A percentile compares a stretch with the other conserved stretches of the same genome.
These are phyloP conservation scores for Aspidapion aeneum DNA, from an alignment of 2,888 invertebrate species.

Conservation along the genomic window DNA sequence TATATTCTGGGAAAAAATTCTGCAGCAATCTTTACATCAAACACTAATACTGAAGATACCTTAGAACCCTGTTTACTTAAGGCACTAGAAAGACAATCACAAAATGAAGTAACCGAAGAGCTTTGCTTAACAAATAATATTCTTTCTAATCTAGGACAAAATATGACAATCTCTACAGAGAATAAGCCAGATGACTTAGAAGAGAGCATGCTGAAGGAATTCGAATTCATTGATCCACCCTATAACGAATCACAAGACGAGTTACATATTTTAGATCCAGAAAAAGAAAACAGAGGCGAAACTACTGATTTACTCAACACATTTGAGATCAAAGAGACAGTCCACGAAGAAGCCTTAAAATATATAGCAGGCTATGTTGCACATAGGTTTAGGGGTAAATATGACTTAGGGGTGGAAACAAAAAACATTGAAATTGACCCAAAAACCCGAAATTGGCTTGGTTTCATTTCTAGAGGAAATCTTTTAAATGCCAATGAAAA, in stretches of 20 bases:
- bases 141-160: neutral
- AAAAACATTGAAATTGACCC: neutral
- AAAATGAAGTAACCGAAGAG: neutral
- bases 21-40: neutral
- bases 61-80: neutral
- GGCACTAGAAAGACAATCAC: neutral
- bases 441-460: too few relatives aligned
- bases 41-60: neutral
- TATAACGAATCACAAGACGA: neutral
- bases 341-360: neutral
- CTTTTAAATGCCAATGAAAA: neutral
- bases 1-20: conserved; percentile 28
- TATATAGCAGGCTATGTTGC: conserved; percentile 2
- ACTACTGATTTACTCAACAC: neutral
- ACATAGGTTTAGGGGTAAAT: neutral
- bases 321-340: neutral
- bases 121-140: neutral
- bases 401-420: neutral
- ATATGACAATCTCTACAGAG: neutral
- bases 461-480: neutral
- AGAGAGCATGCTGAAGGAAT: conserved; percentile 1
- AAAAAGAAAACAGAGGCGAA: neutral
- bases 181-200: neutral
- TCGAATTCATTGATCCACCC: neutral
- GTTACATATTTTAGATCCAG: neutral